Conservation (phyloP, 1,140 invertebrate species). For the Dufourea novaeangliae region DNA sequence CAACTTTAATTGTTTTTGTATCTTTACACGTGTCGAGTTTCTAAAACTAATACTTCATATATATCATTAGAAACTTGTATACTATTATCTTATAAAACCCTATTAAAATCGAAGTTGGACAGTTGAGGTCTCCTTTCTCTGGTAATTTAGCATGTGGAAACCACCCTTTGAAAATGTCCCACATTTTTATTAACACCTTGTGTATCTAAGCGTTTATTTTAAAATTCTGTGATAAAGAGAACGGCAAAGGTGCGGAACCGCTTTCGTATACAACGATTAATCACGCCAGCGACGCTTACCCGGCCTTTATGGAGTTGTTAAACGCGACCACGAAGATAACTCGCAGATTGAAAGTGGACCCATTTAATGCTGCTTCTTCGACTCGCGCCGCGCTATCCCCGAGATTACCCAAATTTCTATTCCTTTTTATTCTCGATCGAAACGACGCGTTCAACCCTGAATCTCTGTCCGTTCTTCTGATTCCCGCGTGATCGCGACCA, state of each 20-base stretch:
- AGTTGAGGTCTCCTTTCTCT: no score
- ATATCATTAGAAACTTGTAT: no score
- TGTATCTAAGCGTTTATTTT: constrained; percentile 21
- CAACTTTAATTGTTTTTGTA: no score
- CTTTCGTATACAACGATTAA: constrained; percentile 55
- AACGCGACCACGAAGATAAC: constrained; percentile 53
- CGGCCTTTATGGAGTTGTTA: constrained; percentile 55
- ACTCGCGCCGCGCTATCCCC: constrained; percentile 12
- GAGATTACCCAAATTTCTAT: neutral
- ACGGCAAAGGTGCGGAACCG: constrained; percentile 5
- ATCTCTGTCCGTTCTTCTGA: neutral
- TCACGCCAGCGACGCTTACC: constrained; percentile 45
- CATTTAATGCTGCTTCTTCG: constrained; percentile 30
- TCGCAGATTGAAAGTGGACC: constrained; percentile 35
- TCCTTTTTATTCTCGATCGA: constrained; percentile 3
- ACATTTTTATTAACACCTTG: no score
- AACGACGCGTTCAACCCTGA: neutral
- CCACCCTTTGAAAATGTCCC: no score
- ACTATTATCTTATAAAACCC: no score
- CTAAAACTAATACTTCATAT: no score
- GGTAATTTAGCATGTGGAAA: no score
- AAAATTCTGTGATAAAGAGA: constrained; percentile 47
- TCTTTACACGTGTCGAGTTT: no score
- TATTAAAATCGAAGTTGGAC: no score
- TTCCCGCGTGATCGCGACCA: neutral